Evolutionary conservation across 2,797 vertebrate genomes (phyloP), one percentile per base, ranked within the genome.

Genomic region (Percopsis omiscomaycus): DNA sequence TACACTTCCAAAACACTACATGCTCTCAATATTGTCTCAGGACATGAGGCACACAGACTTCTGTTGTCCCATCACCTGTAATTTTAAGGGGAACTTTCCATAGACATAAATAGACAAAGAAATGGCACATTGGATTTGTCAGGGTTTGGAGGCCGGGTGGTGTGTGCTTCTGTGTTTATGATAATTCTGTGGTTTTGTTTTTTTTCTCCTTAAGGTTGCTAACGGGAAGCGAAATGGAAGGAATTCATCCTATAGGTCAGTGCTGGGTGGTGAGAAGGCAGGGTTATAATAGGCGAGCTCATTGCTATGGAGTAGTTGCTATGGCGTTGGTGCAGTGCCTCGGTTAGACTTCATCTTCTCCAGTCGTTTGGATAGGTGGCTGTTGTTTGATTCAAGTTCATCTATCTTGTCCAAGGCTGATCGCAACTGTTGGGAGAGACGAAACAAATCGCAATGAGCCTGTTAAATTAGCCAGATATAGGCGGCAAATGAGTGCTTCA

Each of bases 361-460:
- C 84, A 99, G 83, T 29, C 97, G 90, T 81, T 98, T 98, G 37
- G 93, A 88, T 15, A 99, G 87, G 76, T 98, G 96, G 61, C 92
- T 94, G 5, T 99, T 98, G 91, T 94, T 96, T 1, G 95, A 94
- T 88, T 99, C 95, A 0, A 99, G 93, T 75, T 99, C 97, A n/a
- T 98, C 96, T 0, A 94, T 85, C 84, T 96, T 98, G 84, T 99
- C 97, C 89, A 98, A 61, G 0, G 97, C 95, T 0, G 94, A 93
- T 22, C 96, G 95, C 32, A 99, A 83, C 97, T 99, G 84, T 59
- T 55, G 81, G 56, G 51, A 66, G 32, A 82, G 10, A 13, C 64
- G 2, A 44, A 72, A 16, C 28, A 46, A 55, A 44, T 15, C 4
- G 16, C 0, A 2, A 1, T 61, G 0, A 66, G 14, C 2, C 14